Evolutionary conservation across 2,113 vertebrate species (phyloP), one percentile per base, ranked within the genome.

Genomic region (Puntigrus tetrazona): DNA sequence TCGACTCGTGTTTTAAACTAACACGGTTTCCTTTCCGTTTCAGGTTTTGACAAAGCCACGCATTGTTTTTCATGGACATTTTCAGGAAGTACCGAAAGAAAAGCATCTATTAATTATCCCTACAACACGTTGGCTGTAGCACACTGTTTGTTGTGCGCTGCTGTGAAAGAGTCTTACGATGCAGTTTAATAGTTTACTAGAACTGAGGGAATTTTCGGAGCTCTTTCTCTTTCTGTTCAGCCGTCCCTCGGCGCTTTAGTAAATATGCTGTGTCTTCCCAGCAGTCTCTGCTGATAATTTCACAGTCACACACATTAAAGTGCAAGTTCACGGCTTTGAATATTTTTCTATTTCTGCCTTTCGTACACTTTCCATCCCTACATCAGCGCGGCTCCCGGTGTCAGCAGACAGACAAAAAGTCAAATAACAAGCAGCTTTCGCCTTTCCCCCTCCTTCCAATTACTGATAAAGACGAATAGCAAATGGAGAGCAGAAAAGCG

Each of bases 391-490:
- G 27, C 70, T 14, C 38, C 14, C 20, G 25, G 3, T 20, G 29
- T 55, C 50, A 36, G 29, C 31, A 57, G 20, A 57, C 31, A 77
- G 29, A 47, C 43, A 57, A 36, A 57, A 77, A 38, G n/a, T 41
- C 36, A 41, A 79, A 63, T 61, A 79, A 61, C 13, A 41, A 63
- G 11, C 52, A 63, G n/a, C 55, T n/a, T n/a, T 38, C 7, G 55
- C 20, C 52, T 79, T 43, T 79, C 14, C 34, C 27, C 20, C 22
- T 79, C 77, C n/a, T 27, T 63, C 55, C 77, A 79, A 63, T 79
- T 79, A 79, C 57, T 43, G 77, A 61, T 79, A 63, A 63, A 79
- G 57, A 63, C 38, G 57, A 79, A 79, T 41, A 41, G 36, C 16
- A 63, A 79, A 63, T 29, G 22, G 36, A 41, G n/a, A 63, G 77